These are phyloP conservation scores for Anoplophora glabripennis DNA, from an alignment of 1,140 invertebrate genomes.

Conservation along the genomic window DNA sequence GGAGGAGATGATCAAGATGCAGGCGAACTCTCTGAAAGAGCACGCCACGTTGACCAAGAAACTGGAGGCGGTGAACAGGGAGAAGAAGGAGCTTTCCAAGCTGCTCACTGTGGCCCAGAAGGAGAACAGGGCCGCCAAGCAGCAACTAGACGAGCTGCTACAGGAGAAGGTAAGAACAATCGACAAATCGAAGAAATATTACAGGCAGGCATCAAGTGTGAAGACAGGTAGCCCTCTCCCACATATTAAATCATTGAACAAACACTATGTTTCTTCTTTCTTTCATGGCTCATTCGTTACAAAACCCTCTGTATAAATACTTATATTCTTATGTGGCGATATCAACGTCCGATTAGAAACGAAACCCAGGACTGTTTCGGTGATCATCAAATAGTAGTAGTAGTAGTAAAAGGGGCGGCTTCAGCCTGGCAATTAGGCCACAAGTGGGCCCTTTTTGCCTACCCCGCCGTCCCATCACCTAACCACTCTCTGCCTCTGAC, in stretches of 20 bases:
- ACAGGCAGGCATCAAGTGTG: too few species aligned
- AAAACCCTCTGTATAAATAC: too few species aligned
- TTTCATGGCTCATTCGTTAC: neutral
- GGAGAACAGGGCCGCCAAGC: constrained; percentile 35
- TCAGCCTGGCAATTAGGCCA: too few species aligned
- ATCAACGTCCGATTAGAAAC: too few species aligned
- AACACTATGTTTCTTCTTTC: neutral
- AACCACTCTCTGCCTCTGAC: too few species aligned
- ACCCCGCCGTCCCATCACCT: too few species aligned
- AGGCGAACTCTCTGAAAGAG: constrained; percentile 35
- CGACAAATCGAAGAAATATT: too few species aligned
- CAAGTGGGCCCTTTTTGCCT: too few species aligned
- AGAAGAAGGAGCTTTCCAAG: constrained; percentile 33
- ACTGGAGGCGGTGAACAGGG: constrained; percentile 29
- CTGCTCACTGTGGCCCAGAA: constrained; percentile 26
- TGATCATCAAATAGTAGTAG: too few species aligned
- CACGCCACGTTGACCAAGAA: constrained; percentile 31
- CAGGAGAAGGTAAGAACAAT: constrained; percentile 25
- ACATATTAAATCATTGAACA: constrained; percentile 10
- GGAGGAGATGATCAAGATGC: constrained; percentile 24
- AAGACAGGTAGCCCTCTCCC: neutral
- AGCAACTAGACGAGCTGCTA: constrained; percentile 35
- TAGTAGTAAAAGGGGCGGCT: too few species aligned
- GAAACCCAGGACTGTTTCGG: too few species aligned
- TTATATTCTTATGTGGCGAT: too few species aligned